Base-by-base conservation (phyloP, 2,797 vertebrate species). In the Nyctibius grandis region DNA sequence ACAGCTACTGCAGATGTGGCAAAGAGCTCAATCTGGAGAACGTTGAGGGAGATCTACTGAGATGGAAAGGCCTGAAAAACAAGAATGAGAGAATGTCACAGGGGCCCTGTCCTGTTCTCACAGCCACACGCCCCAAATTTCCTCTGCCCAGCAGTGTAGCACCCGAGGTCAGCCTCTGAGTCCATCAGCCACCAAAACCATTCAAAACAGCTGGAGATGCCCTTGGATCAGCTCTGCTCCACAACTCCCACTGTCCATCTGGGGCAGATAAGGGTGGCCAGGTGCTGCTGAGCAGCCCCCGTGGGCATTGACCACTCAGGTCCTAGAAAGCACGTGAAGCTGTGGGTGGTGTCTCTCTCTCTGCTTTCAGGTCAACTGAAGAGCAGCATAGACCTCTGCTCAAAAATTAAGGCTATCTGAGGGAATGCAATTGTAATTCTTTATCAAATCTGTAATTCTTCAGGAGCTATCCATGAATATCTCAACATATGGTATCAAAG, bases 211-310 rank as follows among this genome's bases (percentile, higher is more conserved):
- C 22, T 42, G 47, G 45, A 61, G 10, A 2, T 74, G 7, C 4
- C n/a, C 31, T 77, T 33, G 18, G 25, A 47, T 65, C 47, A 40
- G 4, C 31, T 63, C 54, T 21, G 10, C 11, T 20, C 33, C 26
- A 19, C 0, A 0, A 12, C 48, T 81, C 13, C 22, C 6, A 9
- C 53, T 0, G 0, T 42, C 42, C 26, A 20, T 54, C 16, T 6
- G 4, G n/a, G n/a, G 28, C 54, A 59, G n/a, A 9, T 28, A 50
- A 51, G 22, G 64, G 31, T 82, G 40, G 11, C 8, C 31, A 63
- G 48, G 33, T 63, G 69, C 53, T 80, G 38, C 69, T 72, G 44
- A 78, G 61, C 65, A 82, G 56, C 25, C 42, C 40, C 45, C 53
- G 31, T 2, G 3, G 28, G 11, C 50, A 75, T 6, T 53, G 53